Percentiles rank a stretch among this genome's conserved stretches.
Evolutionary conservation across 2,797 vertebrate genomes (phyloP).

Genomic region (Phoeniculus purpureus): DNA sequence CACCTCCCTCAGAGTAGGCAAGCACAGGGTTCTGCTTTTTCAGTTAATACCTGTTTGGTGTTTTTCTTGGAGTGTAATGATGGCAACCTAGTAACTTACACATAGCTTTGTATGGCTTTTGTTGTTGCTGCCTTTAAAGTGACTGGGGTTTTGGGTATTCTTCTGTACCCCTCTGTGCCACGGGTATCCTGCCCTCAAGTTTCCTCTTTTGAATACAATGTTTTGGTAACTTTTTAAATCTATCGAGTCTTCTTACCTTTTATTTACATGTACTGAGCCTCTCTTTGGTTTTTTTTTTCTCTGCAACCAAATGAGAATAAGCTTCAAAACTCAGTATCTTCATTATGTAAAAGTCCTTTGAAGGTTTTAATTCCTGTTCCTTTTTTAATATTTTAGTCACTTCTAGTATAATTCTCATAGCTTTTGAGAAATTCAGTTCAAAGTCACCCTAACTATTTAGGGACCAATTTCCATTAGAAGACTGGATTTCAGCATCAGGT

Average conservation of each 20-base stretch:
- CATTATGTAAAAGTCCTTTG: not conserved
- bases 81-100: not conserved
- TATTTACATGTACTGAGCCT: not conserved
- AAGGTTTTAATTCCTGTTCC: not conserved
- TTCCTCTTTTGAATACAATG: not conserved
- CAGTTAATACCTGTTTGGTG: not conserved
- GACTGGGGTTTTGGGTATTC: not conserved
- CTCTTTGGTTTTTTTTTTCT: not conserved
- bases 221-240: not conserved
- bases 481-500: not conserved
- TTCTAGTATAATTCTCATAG: not conserved
- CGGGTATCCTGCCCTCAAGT: not conserved
- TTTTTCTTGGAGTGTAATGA: not conserved
- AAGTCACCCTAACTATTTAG: not conserved
- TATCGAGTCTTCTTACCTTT: not conserved
- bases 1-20: not conserved
- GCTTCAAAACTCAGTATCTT: not conserved
- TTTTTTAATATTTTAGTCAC: not conserved
- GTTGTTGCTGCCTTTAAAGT: not conserved
- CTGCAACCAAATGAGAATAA: not conserved
- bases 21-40: not conserved
- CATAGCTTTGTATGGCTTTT: not conserved
- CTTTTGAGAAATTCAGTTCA: not conserved
- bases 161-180: not conserved
- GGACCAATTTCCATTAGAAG: not conserved